Base-by-base conservation (phyloP, 2,888 invertebrate species). In the Stenotaenia linearis region DNA sequence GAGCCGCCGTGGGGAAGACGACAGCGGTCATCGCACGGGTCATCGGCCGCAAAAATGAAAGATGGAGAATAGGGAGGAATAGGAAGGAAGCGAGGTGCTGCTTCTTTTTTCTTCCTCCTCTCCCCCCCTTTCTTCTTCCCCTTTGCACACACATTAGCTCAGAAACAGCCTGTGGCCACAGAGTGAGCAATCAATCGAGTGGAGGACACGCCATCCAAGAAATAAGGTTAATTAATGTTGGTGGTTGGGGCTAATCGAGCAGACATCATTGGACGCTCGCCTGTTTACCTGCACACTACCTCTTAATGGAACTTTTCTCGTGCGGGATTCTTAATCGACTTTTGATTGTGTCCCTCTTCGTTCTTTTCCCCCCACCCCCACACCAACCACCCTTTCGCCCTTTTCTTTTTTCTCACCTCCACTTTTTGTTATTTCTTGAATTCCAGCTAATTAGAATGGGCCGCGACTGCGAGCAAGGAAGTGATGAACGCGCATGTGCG, bases 161-260 rank as follows among this genome's bases (percentile, higher is more conserved):
- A 30, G 32, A 75, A 75, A 75, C 75, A 75, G 75, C 37, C 75
- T 35, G 75, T 75, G 21, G 75, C 75, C 32, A 75, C 28, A 32
- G 37, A 75, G 75, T 37, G 37, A 75, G 75, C 75, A 75, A 75
- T 32, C 75, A 75, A 75, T 32, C 75, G 37, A 37, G 75, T 37
- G 23, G 61, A 61, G 61, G 61, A 61, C 61, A 77, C 40, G 77
- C 40, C 40, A 77, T 77, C 77, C 37, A 77, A 77, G 77, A 77
- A 77, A 77, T 77, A 77, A 77, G 77, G 77, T 77, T 77, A 77
- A 77, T 77, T 40, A 77, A 37, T 77, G 77, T 77, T 40, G 37
- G 35, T 77, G 37, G 35, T 35, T 40, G 77, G 35, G 77, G 40
- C 40, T 77, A 77, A 77, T 77, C 77, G 77, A 77, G 77, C 77